Evolutionary conservation across 2,113 vertebrate species (phyloP), one percentile per base, ranked within the genome.

Genomic region (Chroicocephalus ridibundus): DNA sequence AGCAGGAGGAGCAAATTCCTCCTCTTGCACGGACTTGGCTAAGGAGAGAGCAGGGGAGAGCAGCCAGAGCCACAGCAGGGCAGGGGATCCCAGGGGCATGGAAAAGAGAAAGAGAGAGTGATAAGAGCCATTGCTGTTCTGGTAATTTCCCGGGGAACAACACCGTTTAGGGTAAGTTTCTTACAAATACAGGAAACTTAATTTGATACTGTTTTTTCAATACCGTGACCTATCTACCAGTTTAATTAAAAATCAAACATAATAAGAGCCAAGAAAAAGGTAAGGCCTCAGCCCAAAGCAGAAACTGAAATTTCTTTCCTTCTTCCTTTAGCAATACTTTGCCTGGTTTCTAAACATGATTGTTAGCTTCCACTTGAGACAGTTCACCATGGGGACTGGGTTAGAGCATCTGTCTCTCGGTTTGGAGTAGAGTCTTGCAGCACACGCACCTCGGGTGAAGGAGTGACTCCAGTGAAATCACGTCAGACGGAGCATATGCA

Each of bases 331-430:
- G 19, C 38, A 38, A 32, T 24, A 16, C 22, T 68, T 75, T 24
- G 44, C 44, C 36, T 66, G 44, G 19, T n/a, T 60, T 68, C 72
- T 68, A 86, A 60, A 51, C 52, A 21, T 27, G 51, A 51, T 15
- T 7, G 32, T 82, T 60, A 44, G 36, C 32, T 82, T 82, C 69
- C 1, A 1, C 26, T 65, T 52, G 47, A 75, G 69, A 25, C 6
- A 22, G 32, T 44, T 68, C 1, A 1, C 29, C 26, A 36, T 5
- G 20, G 0, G 0, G 13, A 31, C 32, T 1, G 1, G 44, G 47
- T 65, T 81, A 74, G 65, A 82, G 36, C 36, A 27, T 44, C 21
- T 36, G 44, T 52, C n/a, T 40, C 40, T 51, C 0, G 1, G 60
- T 58, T 34, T 58, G 51, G 58, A 65, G 36, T 13, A n/a, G 4